phyloP scores from a whole-genome alignment of 1,140 invertebrate genomes.

The Drosophila bifasciata region DNA sequence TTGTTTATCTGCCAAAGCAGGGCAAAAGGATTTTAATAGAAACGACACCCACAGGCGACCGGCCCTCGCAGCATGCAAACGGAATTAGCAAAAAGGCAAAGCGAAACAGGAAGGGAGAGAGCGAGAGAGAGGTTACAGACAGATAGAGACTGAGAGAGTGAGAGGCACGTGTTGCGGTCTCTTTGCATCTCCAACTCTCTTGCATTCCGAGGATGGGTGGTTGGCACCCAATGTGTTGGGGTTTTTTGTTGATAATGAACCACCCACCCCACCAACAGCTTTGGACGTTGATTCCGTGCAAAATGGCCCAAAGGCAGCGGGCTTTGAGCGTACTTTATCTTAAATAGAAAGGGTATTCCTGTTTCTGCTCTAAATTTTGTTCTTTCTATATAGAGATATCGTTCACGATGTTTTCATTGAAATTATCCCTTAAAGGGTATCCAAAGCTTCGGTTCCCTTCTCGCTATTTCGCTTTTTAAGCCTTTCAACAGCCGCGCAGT shows the following conservation, averaged over 20 bases:
- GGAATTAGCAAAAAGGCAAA: constrained; percentile 48
- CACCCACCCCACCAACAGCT: constrained; percentile 2
- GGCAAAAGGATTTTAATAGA: constrained; percentile 49
- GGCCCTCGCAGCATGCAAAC: constrained; percentile 47
- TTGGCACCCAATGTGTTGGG: constrained; percentile 1
- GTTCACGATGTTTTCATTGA: too few species aligned
- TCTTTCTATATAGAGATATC: too few species aligned
- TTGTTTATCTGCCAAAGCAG: constrained; percentile 31
- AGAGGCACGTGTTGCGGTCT: constrained; percentile 27
- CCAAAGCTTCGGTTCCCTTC: background rate
- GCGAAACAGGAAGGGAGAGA: background rate
- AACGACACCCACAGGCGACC: constrained; percentile 27
- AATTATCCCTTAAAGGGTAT: too few species aligned
- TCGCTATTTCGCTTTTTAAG: constrained; percentile 21
- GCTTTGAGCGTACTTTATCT: too few species aligned
- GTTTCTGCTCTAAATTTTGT: too few species aligned
- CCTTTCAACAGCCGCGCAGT: constrained; percentile 61
- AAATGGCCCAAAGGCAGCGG: too few species aligned
- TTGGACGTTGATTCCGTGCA: constrained; percentile 15
- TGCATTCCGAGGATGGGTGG: background rate
- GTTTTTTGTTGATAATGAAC: constrained; percentile 7
- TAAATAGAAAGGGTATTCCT: too few species aligned
- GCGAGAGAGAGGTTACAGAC: constrained; percentile 3
- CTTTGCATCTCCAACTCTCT: constrained; percentile 20
- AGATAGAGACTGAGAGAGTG: constrained; percentile 21